Evolutionary conservation across 2,113 vertebrate genomes (phyloP).

Genomic region (Ceuthmochares aereus): DNA sequence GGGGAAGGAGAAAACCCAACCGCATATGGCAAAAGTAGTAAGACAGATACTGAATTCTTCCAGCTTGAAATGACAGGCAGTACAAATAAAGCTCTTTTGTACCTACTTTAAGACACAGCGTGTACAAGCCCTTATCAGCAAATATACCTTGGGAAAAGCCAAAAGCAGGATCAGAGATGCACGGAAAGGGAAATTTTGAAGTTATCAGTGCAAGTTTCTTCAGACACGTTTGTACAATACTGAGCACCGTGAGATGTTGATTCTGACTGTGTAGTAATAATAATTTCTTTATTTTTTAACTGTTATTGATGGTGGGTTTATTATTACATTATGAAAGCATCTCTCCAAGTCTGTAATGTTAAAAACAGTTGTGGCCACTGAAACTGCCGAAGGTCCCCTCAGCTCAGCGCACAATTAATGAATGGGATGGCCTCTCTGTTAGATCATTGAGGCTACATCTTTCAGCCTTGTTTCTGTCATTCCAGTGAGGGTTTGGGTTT

Average conservation of each 20-base stretch:
- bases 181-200: constrained; percentile 2
- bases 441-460: not conserved
- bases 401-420: not conserved
- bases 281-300: not conserved
- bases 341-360: not conserved
- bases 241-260: not conserved
- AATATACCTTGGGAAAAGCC: constrained; percentile 5
- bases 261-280: not conserved
- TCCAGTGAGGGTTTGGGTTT: not conserved
- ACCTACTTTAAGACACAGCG: not conserved
- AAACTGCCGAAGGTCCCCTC: not conserved
- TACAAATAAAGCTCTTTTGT: constrained; percentile 53
- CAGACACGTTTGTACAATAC: not conserved
- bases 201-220: not conserved
- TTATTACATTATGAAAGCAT: not conserved
- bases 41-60: constrained; percentile 51
- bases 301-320: not conserved
- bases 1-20: constrained; percentile 53
- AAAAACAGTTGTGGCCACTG: not conserved
- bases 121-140: not conserved
- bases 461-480: not conserved
- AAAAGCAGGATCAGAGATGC: constrained; percentile 27
- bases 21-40: constrained; percentile 44
- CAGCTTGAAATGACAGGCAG: constrained; percentile 53
- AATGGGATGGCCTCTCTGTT: not conserved